Evolutionary conservation across 2,888 invertebrate genomes (phyloP).

Genomic region (Drosophila kokeensis): DNA sequence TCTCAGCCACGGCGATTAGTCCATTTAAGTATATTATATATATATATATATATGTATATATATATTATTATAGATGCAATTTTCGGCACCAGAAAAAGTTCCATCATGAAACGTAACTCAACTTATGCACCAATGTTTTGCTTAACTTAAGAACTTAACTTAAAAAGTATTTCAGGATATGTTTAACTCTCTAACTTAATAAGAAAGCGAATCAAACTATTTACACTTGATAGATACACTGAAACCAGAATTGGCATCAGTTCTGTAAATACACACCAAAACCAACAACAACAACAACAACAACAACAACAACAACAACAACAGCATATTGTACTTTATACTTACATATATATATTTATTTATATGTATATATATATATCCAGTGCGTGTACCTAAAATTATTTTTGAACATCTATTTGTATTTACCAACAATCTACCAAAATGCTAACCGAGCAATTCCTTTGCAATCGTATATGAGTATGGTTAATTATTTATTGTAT

Average conservation of each 20-base stretch:
- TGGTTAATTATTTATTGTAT: slow-evolving; percentile 75
- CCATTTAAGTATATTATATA: slow-evolving; percentile 26
- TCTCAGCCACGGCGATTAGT: slow-evolving; percentile 66
- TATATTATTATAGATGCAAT: slow-evolving; percentile 20
- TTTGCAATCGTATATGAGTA: slow-evolving; percentile 60
- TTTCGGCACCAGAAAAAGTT: slow-evolving; percentile 41
- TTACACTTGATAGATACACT: slow-evolving; percentile 57
- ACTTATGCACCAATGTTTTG: slow-evolving; percentile 62
- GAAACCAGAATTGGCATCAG: slow-evolving; percentile 12
- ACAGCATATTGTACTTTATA: slow-evolving; percentile 54
- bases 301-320: slow-evolving; percentile 8
- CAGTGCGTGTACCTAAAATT: slow-evolving; percentile 72
- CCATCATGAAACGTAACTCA: slow-evolving; percentile 38
- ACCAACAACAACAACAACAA: slow-evolving; percentile 10
- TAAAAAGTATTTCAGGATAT: slow-evolving; percentile 28
- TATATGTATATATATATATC: slow-evolving; percentile 39
- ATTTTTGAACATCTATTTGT: slow-evolving; percentile 49
- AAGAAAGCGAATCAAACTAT: slow-evolving; percentile 59
- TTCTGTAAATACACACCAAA: slow-evolving; percentile 65
- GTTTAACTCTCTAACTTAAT: slow-evolving; percentile 13
- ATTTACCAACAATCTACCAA: slow-evolving; percentile 55
- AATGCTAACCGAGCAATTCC: slow-evolving; percentile 64
- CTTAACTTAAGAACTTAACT: slow-evolving; percentile 42
- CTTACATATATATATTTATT: slow-evolving; percentile 22
- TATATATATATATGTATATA: slow-evolving; percentile 7